These are phyloP conservation scores for Holacanthella duospinosa DNA, from an alignment of 2,888 invertebrate species.

Conservation along the genomic window DNA sequence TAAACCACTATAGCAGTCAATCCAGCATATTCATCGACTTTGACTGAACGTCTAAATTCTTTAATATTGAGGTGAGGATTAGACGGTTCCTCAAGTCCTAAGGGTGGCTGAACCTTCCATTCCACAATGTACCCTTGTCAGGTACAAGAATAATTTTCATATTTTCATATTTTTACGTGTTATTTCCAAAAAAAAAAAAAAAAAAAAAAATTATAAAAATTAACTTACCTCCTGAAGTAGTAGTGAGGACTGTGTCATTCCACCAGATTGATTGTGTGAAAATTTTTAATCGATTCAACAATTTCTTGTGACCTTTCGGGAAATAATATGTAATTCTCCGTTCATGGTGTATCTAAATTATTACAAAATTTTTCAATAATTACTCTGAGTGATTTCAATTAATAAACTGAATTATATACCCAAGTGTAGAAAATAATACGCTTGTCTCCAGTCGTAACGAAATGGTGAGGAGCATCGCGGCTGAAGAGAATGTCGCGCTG, in stretches of 20 bases:
- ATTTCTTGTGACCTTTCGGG: constrained; percentile 19
- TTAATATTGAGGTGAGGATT: constrained; percentile 27
- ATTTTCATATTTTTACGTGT: background rate
- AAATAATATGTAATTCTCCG: constrained; percentile 10
- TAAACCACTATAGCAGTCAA: constrained; percentile 24
- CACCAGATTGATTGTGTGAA: constrained; percentile 31
- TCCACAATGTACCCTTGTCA: constrained; percentile 21
- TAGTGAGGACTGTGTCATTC: constrained; percentile 24
- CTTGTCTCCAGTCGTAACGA: constrained; percentile 29
- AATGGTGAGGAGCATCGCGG: constrained; percentile 20
- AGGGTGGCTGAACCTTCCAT: constrained; percentile 25
- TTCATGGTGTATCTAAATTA: constrained; percentile 6
- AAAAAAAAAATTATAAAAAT: no score
- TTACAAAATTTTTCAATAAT: background rate
- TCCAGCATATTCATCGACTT: constrained; percentile 22
- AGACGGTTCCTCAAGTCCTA: constrained; percentile 25
- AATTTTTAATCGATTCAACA: constrained; percentile 19
- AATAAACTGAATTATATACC: constrained; percentile 14
- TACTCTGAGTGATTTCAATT: background rate
- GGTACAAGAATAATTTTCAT: background rate
- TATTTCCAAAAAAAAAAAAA: background rate
- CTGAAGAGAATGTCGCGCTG: constrained; percentile 24
- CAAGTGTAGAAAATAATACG: constrained; percentile 30
- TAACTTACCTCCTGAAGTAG: constrained; percentile 25
- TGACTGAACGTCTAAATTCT: constrained; percentile 27